Percentiles rank a stretch among this genome's conserved stretches.
Conservation (phyloP, 2,113 vertebrate genomes). For the Burhinus bistriatus region DNA sequence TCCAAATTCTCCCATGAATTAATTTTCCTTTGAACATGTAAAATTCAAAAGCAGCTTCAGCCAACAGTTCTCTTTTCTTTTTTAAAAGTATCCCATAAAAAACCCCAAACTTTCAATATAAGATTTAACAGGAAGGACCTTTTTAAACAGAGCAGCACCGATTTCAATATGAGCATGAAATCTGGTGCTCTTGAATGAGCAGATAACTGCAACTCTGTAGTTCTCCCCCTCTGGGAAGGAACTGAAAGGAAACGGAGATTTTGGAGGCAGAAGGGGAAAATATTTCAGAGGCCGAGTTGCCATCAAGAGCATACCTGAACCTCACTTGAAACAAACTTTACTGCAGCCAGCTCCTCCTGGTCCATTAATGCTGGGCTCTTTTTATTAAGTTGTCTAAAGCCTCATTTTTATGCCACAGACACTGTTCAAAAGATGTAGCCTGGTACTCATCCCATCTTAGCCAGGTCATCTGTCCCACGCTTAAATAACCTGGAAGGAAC, state of each 20-base stretch:
- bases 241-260: not conserved
- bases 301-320: not conserved
- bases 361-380: not conserved
- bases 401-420: not conserved
- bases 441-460: not conserved
- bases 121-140: not conserved
- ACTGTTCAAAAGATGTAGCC: not conserved
- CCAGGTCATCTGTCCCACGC: not conserved
- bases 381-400: not conserved
- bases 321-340: not conserved
- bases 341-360: not conserved
- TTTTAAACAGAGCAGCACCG: not conserved
- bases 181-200: not conserved
- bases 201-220: not conserved
- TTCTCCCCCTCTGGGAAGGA: not conserved
- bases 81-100: not conserved
- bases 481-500: not conserved
- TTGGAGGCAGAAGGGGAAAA: not conserved
- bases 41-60: not conserved
- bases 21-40: not conserved
- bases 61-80: not conserved
- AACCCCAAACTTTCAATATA: not conserved
- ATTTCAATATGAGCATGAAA: not conserved
- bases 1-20: not conserved
- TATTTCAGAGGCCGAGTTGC: fast-evolving